Conservation (phyloP, 2,888 invertebrate species). For the Trachelus troglodyta region DNA sequence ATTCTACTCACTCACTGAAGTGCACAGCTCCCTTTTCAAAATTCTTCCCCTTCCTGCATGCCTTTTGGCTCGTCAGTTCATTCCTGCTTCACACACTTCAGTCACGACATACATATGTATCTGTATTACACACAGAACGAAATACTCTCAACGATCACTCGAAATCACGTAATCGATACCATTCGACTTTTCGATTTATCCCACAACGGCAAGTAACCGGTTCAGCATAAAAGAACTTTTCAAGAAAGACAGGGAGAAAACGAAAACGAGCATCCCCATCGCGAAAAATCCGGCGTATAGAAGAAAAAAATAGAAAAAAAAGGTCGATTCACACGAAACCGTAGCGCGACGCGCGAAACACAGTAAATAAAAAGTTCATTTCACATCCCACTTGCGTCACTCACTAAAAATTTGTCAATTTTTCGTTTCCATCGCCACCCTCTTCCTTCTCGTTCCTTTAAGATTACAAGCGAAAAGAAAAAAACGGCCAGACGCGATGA, state of each 20-base stretch:
- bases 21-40: not conserved
- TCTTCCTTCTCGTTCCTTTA: not conserved
- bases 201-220: not conserved
- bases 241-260: slow-evolving; percentile 7
- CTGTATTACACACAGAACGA: not conserved
- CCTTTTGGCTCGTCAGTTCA: not conserved
- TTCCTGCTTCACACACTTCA: not conserved
- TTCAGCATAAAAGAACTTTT: not conserved
- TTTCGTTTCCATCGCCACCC: not conserved
- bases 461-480: not conserved
- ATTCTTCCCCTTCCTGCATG: not conserved
- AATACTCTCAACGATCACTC: not conserved
- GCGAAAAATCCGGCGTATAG: not conserved
- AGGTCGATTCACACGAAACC: too few relatives aligned
- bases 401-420: slow-evolving; percentile 20
- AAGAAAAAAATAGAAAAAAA: not conserved
- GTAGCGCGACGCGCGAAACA: too few relatives aligned
- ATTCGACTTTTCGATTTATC: not conserved
- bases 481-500: too few relatives aligned
- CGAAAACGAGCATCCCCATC: slow-evolving; percentile 14
- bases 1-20: not conserved
- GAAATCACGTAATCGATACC: not conserved
- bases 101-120: not conserved
- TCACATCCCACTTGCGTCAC: not conserved
- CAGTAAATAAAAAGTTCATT: not conserved